Conservation (phyloP, 1,140 invertebrate species). For the Trachymyrmex cornetzi region DNA sequence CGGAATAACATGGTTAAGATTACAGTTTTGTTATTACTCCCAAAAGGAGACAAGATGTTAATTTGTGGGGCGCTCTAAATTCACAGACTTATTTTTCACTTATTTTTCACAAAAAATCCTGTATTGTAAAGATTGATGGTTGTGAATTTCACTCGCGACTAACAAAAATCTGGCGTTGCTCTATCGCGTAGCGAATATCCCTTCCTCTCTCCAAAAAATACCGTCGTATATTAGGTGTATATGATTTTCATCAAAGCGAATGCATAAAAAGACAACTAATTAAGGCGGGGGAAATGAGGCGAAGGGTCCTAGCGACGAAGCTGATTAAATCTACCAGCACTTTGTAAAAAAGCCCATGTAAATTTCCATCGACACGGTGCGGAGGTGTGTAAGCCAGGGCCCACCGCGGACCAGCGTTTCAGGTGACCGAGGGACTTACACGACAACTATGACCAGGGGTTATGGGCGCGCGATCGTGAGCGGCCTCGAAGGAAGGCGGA, state of each 20-base stretch:
- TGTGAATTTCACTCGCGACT: not conserved
- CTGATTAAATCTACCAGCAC: conserved; percentile 54
- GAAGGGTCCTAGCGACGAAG: not conserved
- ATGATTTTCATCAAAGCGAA: conserved; percentile 18
- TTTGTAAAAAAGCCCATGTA: conserved; percentile 50
- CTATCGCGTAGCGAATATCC: not conserved
- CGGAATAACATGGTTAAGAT: not conserved
- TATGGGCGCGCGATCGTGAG: conserved; percentile 56
- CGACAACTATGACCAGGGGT: conserved; percentile 55
- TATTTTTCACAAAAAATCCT: not conserved
- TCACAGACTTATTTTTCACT: not conserved
- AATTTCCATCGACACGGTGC: conserved; percentile 67
- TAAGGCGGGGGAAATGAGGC: not conserved
- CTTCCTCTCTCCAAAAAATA: not conserved
- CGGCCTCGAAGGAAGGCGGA: conserved; percentile 81
- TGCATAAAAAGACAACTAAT: conserved; percentile 55
- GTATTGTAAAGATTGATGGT: not conserved
- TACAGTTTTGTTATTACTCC: not conserved
- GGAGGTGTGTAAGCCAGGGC: conserved; percentile 44
- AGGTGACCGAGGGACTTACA: conserved; percentile 72
- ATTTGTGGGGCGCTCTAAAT: not conserved
- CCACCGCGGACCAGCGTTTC: conserved; percentile 41
- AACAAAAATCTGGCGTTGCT: not conserved
- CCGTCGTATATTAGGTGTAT: not conserved
- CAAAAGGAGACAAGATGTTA: not conserved